Conservation (phyloP, 2,888 invertebrate genomes). For the Heteromyza rotundicornis region DNA sequence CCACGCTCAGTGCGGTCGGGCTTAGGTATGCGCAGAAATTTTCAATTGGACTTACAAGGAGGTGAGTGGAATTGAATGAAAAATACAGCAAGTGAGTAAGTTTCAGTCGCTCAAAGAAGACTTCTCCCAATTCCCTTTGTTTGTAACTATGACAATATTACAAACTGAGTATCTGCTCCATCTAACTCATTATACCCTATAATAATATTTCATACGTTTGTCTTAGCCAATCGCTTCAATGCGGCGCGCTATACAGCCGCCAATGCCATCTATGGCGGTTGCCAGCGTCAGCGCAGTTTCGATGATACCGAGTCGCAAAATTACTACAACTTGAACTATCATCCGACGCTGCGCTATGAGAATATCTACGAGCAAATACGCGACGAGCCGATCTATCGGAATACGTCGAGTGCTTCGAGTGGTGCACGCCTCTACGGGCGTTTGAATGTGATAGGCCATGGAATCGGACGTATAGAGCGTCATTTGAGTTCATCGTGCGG, state of each 20-base stretch:
- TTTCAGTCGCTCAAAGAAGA: too few species aligned
- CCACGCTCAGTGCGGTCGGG: conserved; percentile 59
- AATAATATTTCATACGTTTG: neutral
- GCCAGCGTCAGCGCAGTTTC: conserved; percentile 60
- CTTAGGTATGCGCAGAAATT: conserved; percentile 59
- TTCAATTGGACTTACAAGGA: conserved; percentile 60
- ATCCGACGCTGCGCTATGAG: conserved; percentile 59
- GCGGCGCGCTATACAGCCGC: conserved; percentile 43
- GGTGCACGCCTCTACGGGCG: conserved; percentile 63
- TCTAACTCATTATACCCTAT: neutral
- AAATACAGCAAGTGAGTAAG: too few species aligned
- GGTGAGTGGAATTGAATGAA: conserved; percentile 43
- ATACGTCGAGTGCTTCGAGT: conserved; percentile 41
- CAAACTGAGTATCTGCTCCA: too few species aligned
- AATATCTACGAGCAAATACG: conserved; percentile 67
- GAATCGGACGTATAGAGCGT: conserved; percentile 67
- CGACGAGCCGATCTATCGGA: conserved; percentile 63
- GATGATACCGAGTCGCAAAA: conserved; percentile 63
- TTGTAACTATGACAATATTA: too few species aligned
- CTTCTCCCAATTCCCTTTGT: too few species aligned
- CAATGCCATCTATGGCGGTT: conserved; percentile 39
- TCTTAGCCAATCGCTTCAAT: conserved; percentile 45
- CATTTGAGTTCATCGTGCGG: conserved; percentile 73
- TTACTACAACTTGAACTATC: conserved; percentile 58
- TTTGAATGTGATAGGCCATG: conserved; percentile 66